Conservation (phyloP, 2,113 vertebrate genomes). For the Plecturocebus donacophilus region DNA sequence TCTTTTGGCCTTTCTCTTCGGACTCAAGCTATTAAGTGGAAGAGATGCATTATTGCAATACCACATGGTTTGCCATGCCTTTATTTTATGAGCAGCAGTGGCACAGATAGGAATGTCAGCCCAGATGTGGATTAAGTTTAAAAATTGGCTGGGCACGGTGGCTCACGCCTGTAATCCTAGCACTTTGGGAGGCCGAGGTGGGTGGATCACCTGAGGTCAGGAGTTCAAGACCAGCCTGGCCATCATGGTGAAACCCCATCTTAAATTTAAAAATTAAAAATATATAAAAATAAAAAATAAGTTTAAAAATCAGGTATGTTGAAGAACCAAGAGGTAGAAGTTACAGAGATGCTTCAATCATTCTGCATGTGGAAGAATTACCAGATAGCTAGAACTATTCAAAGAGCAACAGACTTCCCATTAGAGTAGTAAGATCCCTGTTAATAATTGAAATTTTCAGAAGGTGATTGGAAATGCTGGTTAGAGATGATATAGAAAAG, state of each 20-base stretch:
- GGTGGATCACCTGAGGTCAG: too few relatives aligned
- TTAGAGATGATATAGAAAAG: background rate
- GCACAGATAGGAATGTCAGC: background rate
- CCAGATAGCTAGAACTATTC: background rate
- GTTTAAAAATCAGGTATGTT: background rate
- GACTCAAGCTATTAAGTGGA: background rate
- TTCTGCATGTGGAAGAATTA: background rate
- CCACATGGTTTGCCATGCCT: background rate
- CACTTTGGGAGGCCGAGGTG: too few relatives aligned
- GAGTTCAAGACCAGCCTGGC: too few relatives aligned
- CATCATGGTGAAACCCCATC: too few relatives aligned
- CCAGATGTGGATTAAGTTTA: background rate
- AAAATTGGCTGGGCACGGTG: background rate
- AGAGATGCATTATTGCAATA: background rate
- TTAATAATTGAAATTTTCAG: background rate
- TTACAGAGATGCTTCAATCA: background rate
- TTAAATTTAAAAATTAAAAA: too few relatives aligned
- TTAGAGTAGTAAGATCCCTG: background rate
- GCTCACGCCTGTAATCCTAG: too few relatives aligned
- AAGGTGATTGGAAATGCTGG: background rate
- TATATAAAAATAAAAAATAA: too few relatives aligned
- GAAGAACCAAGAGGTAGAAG: background rate
- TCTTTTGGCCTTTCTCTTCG: background rate
- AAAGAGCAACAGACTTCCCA: background rate
- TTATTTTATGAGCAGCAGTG: background rate